These are phyloP conservation scores for Bombus impatiens DNA, from an alignment of 1,140 invertebrate genomes.

Conservation along the genomic window DNA sequence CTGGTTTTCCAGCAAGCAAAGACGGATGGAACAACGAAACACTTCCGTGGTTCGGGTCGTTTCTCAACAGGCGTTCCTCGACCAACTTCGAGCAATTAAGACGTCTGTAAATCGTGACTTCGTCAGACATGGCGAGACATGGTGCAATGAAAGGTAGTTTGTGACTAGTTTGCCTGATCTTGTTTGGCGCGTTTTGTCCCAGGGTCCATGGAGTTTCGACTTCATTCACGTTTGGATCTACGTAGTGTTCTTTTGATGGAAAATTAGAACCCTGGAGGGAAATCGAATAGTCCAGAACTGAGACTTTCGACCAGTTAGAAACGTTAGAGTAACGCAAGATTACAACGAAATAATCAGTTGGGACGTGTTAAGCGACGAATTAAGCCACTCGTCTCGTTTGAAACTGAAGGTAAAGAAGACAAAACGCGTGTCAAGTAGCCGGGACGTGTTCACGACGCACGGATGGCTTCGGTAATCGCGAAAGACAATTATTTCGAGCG, in stretches of 20 bases:
- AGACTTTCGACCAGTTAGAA: not conserved
- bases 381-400: not conserved
- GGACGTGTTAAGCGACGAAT: not conserved
- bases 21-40: constrained; percentile 5
- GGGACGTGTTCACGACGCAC: not conserved
- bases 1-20: not conserved
- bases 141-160: not conserved
- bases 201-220: too few relatives aligned
- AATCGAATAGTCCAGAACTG: not conserved
- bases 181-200: not conserved
- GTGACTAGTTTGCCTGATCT: not conserved
- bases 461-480: constrained; percentile 35
- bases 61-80: not conserved
- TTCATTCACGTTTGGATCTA: not conserved
- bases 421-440: not conserved
- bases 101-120: not conserved
- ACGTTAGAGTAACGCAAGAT: not conserved
- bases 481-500: constrained; percentile 38
- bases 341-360: too few relatives aligned
- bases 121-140: not conserved
- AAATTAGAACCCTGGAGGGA: not conserved
- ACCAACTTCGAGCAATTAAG: constrained; percentile 14
- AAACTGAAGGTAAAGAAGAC: too few relatives aligned
- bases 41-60: not conserved
- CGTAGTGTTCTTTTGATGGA: not conserved